Conservation (phyloP, 2,888 invertebrate species). For the Lycocerus yunnanus region DNA sequence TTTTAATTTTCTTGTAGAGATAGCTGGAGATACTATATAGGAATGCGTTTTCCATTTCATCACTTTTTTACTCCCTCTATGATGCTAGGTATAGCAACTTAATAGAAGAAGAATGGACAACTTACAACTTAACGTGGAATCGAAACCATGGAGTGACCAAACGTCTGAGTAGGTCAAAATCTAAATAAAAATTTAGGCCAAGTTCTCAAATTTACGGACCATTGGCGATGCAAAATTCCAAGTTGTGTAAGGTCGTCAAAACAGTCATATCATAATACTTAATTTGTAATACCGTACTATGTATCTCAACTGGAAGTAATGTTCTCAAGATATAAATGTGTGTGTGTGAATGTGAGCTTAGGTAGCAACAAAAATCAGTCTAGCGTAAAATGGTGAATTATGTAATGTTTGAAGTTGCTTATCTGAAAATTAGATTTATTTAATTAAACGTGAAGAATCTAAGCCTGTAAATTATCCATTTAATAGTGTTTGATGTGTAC, state of each 20-base stretch:
- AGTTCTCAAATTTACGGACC: background rate
- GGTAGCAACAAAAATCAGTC: conserved; percentile 21
- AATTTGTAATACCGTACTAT: conserved; percentile 6
- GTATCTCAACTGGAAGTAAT: conserved; percentile 10
- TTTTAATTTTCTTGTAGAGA: background rate
- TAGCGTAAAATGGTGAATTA: conserved; percentile 24
- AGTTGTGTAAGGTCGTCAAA: background rate
- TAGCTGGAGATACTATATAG: no score
- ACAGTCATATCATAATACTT: background rate
- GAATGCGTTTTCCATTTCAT: background rate
- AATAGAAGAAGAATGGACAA: no score
- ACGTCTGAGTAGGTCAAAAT: background rate
- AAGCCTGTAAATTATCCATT: background rate
- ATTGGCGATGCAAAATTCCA: background rate
- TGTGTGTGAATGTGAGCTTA: conserved; percentile 20
- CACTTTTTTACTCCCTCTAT: background rate
- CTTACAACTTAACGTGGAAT: no score
- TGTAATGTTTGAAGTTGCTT: conserved; percentile 5
- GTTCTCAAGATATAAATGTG: conserved; percentile 20
- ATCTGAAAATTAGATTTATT: background rate
- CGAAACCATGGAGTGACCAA: background rate
- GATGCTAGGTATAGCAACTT: no score
- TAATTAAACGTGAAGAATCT: background rate
- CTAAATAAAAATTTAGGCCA: background rate
- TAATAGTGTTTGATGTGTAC: background rate